These are phyloP conservation scores for Actinernus sp. DNA, from an alignment of 92 coral and sea anemone species.

Conservation along the genomic window DNA sequence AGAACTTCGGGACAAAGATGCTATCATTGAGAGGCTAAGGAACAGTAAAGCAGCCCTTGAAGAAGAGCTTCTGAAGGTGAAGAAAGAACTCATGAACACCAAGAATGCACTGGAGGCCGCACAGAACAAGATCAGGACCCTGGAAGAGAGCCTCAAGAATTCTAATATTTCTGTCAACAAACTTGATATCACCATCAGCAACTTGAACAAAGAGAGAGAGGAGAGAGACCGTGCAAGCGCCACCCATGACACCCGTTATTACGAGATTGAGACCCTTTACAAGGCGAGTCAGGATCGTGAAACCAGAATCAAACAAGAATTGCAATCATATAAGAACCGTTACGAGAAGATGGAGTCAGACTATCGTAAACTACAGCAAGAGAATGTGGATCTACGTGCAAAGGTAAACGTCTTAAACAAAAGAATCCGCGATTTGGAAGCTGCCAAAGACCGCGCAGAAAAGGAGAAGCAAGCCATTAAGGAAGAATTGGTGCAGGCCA, in stretches of 20 bases:
- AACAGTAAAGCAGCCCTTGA: constrained; percentile 72
- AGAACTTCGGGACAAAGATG: constrained; percentile 72
- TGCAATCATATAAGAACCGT: constrained; percentile 76
- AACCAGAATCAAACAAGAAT: constrained; percentile 80
- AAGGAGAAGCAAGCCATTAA: constrained; percentile 81
- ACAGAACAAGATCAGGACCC: constrained; percentile 70
- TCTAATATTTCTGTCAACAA: constrained; percentile 70
- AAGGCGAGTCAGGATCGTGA: constrained; percentile 86
- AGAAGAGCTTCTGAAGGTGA: constrained; percentile 71
- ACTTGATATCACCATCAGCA: constrained; percentile 76
- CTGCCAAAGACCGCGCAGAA: constrained; percentile 71
- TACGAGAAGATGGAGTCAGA: constrained; percentile 83
- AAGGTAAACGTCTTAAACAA: constrained; percentile 71
- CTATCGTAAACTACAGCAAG: constrained; percentile 79
- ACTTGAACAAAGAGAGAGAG: constrained; percentile 80
- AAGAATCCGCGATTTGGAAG: constrained; percentile 72
- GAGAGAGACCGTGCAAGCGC: constrained; percentile 82
- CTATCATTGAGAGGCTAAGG: constrained; percentile 67
- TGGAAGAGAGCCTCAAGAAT: constrained; percentile 78
- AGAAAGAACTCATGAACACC: constrained; percentile 81
- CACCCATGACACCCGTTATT: constrained; percentile 82
- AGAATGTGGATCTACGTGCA: constrained; percentile 84
- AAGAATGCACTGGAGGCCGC: constrained; percentile 76
- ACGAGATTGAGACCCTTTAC: constrained; percentile 85
- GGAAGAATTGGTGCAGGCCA: constrained; percentile 64